These are phyloP conservation scores for Petaurus breviceps DNA, from an alignment of 2,113 vertebrate genomes.

Conservation along the genomic window DNA sequence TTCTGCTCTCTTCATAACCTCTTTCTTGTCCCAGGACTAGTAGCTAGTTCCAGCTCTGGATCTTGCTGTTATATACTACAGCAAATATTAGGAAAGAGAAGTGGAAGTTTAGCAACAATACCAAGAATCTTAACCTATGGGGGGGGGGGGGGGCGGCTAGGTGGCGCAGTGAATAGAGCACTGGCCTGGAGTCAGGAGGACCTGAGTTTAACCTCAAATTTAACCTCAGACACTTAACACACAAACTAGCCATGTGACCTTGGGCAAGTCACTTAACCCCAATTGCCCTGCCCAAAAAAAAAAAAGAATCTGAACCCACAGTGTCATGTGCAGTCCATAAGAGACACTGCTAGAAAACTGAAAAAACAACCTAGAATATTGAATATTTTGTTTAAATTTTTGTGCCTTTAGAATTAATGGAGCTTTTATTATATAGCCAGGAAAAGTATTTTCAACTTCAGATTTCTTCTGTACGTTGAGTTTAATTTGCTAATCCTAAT, in stretches of 20 bases:
- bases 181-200: too few species aligned
- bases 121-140: slow-evolving; percentile 13
- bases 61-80: slow-evolving; percentile 4
- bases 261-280: too few species aligned
- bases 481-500: slow-evolving; percentile 38
- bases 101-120: slow-evolving; percentile 10
- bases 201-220: too few species aligned
- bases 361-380: slow-evolving; percentile 48
- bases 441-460: slow-evolving; percentile 32
- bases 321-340: not conserved
- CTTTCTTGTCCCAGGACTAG: slow-evolving; percentile 40
- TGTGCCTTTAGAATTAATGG: not conserved
- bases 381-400: slow-evolving; percentile 44
- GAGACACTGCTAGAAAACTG: slow-evolving; percentile 26
- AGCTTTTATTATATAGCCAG: not conserved
- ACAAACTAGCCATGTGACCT: too few species aligned
- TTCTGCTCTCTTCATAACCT: not conserved
- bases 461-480: not conserved
- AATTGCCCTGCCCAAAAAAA: too few species aligned
- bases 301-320: slow-evolving; percentile 38
- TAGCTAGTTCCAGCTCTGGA: not conserved
- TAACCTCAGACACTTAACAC: too few species aligned
- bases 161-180: too few species aligned
- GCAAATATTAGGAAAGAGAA: not conserved
- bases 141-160: too few species aligned